A percentile compares a stretch with the other conserved stretches of the same genome.
These are phyloP conservation scores for Omphaloscelis lunosa DNA, from an alignment of 2,888 invertebrate genomes.

Conservation along the genomic window DNA sequence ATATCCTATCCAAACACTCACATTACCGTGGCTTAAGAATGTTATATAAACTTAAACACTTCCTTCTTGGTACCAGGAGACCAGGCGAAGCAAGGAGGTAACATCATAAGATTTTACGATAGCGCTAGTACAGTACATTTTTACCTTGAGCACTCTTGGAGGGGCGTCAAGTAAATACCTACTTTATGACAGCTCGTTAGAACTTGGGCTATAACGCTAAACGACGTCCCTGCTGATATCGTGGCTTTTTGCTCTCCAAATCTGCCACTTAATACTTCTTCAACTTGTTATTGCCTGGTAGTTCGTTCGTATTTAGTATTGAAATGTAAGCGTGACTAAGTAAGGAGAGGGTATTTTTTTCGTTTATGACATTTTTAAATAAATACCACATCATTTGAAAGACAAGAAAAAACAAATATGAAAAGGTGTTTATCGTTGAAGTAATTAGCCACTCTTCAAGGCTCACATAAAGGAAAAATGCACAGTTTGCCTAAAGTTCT, in stretches of 20 bases:
- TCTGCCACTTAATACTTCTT: slow-evolving; percentile 81
- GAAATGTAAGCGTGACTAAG: slow-evolving; percentile 12
- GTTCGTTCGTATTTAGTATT: slow-evolving; percentile 33
- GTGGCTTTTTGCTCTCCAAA: slow-evolving; percentile 81
- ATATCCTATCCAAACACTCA: slow-evolving; percentile 32
- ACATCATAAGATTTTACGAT: slow-evolving; percentile 83
- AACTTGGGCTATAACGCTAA: slow-evolving; percentile 87
- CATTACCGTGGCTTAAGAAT: slow-evolving; percentile 28
- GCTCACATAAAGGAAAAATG: background rate
- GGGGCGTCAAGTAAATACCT: slow-evolving; percentile 86
- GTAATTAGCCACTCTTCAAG: background rate
- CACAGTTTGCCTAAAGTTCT: too few species aligned
- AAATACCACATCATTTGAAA: background rate
- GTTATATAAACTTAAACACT: slow-evolving; percentile 42
- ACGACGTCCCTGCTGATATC: slow-evolving; percentile 81
- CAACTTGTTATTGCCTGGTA: slow-evolving; percentile 83
- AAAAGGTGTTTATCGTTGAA: background rate
- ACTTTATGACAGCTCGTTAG: slow-evolving; percentile 88
- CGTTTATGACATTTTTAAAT: background rate
- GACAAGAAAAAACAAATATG: background rate
- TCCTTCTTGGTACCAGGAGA: slow-evolving; percentile 58
- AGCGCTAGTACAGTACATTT: slow-evolving; percentile 72
- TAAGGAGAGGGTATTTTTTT: background rate
- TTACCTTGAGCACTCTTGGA: slow-evolving; percentile 73
- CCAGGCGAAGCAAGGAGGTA: slow-evolving; percentile 72